Evolutionary conservation across 2,888 invertebrate genomes (phyloP), one percentile per base, ranked within the genome.

Genomic region (Megamerina dolium): DNA sequence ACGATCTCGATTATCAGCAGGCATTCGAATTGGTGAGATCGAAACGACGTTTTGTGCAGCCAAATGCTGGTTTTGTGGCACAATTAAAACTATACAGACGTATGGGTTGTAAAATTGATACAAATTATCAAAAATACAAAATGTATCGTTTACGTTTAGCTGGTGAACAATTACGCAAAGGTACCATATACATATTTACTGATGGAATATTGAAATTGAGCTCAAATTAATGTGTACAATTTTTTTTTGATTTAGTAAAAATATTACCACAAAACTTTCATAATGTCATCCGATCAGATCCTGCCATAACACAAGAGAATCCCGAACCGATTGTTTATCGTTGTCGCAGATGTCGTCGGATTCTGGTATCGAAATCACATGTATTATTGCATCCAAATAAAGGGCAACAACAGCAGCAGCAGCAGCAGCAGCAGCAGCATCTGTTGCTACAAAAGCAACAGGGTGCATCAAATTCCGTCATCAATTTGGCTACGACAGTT

Each of bases 251-350:
- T 46, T 44, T 67, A 81, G 88, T 84, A 4, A 87, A 86, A 73
- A 88, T 90, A 59, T 73, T 91, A 48, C 89, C 91, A 0, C 87
- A 85, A 60, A 77, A 77, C 49, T 89, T 83, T 59, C 76, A 80
- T 50, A 84, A 85, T 66, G 75, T 91, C 20, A 78, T 91, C 8
- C 86, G 86, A 65, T 76, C 33, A 12, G 90, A 91, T 75, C 90
- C 90, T 0, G 85, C 83, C 1, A 65, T 87, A 42, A 78, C 77
- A 2, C 80, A 83, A 23, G 82, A 82, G 52, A 77, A 82, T 54
- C 90, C 90, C 0, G 87, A 89, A 56, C 88, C 89, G 1, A 79
- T 83, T 41, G 87, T 88, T 8, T 91, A 88, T 71, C 79, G 88
- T 49, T 92, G 92, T 66, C 82, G 78, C 62, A 84, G 82, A 61